Percentiles rank a stretch among this genome's conserved stretches.
phyloP scores from a whole-genome alignment of 2,797 vertebrate genomes.

The Parauchenoglanis ngamensis region DNA sequence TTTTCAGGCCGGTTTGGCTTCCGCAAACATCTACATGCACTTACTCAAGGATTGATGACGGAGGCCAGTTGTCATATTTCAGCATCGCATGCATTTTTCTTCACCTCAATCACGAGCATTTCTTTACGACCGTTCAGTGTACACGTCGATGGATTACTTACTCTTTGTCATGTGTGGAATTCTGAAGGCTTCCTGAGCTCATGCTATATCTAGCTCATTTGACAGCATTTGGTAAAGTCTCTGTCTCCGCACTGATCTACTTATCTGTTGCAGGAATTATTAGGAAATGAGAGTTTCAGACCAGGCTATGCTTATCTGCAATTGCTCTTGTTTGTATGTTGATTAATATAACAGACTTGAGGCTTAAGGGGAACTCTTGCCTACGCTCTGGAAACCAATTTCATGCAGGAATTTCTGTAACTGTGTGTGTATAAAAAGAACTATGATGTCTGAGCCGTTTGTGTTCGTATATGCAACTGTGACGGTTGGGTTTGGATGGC shows the following conservation, averaged over 20 bases:
- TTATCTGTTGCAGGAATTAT: conserved; percentile 33
- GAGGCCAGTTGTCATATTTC: not conserved
- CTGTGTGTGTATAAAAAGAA: not conserved
- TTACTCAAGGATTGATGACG: not conserved
- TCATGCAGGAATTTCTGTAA: not conserved
- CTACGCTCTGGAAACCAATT: not conserved
- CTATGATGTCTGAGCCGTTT: not conserved
- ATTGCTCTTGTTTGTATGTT: too few species aligned
- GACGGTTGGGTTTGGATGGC: not conserved
- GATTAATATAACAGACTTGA: not conserved
- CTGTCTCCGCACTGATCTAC: not conserved
- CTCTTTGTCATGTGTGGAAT: not conserved
- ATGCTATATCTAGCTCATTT: not conserved
- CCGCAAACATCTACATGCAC: not conserved
- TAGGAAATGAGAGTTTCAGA: conserved; percentile 1
- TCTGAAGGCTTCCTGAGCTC: not conserved
- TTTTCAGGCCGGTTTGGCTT: too few species aligned
- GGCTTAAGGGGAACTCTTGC: not conserved
- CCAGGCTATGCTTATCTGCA: not conserved
- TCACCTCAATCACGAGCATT: too few species aligned
- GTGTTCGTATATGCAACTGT: not conserved
- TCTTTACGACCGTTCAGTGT: not conserved
- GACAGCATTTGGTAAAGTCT: not conserved
- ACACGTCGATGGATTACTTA: too few species aligned
- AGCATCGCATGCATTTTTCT: not conserved